Percentiles rank a stretch among this genome's conserved stretches.
Conservation (phyloP, 2,888 invertebrate species). For the Aradus depressus region DNA sequence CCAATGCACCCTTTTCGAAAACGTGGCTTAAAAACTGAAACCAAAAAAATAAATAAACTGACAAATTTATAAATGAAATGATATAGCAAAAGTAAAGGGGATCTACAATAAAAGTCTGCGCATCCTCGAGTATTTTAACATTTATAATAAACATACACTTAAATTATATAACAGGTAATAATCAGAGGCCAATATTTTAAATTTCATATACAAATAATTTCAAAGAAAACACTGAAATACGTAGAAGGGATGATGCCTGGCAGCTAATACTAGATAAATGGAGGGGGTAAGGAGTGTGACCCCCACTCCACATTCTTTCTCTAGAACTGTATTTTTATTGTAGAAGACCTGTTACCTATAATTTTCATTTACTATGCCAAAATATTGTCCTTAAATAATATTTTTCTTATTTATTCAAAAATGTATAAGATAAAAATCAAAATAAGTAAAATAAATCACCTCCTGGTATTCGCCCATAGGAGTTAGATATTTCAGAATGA, state of each 20-base stretch:
- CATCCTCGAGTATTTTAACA: too few relatives aligned
- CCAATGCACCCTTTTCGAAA: slow-evolving; percentile 84
- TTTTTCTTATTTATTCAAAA: too few relatives aligned
- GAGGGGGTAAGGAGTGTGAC: background rate
- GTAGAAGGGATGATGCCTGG: too few relatives aligned
- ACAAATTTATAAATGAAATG: background rate
- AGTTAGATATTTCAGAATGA: slow-evolving; percentile 86
- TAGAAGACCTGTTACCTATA: background rate
- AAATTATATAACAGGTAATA: background rate
- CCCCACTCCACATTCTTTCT: background rate
- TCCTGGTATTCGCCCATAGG: slow-evolving; percentile 98
- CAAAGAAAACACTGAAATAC: too few relatives aligned
- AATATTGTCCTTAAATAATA: too few relatives aligned
- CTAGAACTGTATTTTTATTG: background rate
- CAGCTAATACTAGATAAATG: too few relatives aligned
- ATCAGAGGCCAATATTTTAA: too few relatives aligned
- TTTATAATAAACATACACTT: background rate
- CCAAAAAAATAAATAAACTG: slow-evolving; percentile 20
- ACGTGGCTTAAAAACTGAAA: slow-evolving; percentile 76
- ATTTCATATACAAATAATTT: too few relatives aligned
- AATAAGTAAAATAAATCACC: slow-evolving; percentile 37
- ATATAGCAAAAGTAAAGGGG: background rate
- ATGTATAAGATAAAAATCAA: background rate
- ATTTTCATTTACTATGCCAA: background rate
- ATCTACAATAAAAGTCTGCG: background rate